A percentile compares a stretch with the other conserved stretches of the same genome.
phyloP scores from a whole-genome alignment of 1,140 invertebrate species.

The Sipha flava region DNA sequence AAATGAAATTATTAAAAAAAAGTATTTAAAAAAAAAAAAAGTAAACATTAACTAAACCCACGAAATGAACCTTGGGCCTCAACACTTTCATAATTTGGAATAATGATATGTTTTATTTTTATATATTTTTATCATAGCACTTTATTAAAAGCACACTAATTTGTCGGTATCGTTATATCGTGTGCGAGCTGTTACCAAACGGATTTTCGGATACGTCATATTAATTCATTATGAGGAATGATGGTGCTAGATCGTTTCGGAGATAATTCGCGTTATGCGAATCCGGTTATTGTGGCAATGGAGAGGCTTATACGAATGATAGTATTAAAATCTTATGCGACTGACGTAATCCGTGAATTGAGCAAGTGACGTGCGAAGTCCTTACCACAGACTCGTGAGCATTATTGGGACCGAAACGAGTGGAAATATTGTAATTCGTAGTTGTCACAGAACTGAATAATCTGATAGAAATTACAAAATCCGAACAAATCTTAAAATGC shows the following conservation, averaged over 20 bases:
- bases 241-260: not conserved
- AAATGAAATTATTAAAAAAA: too few relatives aligned
- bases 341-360: not conserved
- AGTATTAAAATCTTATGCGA: not conserved
- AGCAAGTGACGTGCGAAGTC: not conserved
- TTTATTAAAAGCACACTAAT: not conserved
- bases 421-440: not conserved
- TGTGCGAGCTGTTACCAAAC: not conserved
- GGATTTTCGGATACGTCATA: not conserved
- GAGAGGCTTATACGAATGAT: not conserved
- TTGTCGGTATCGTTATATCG: not conserved
- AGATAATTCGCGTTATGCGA: not conserved
- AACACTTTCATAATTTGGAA: not conserved
- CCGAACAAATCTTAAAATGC: not conserved
- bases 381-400: not conserved
- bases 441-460: not conserved
- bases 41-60: too few relatives aligned
- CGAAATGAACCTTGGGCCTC: not conserved
- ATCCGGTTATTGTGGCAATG: not conserved
- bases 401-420: not conserved
- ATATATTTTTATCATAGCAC: not conserved
- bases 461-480: not conserved
- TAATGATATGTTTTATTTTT: not conserved
- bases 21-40: too few relatives aligned
- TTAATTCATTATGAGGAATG: not conserved